Conservation (phyloP, 2,797 vertebrate species). For the Amblyraja radiata region DNA sequence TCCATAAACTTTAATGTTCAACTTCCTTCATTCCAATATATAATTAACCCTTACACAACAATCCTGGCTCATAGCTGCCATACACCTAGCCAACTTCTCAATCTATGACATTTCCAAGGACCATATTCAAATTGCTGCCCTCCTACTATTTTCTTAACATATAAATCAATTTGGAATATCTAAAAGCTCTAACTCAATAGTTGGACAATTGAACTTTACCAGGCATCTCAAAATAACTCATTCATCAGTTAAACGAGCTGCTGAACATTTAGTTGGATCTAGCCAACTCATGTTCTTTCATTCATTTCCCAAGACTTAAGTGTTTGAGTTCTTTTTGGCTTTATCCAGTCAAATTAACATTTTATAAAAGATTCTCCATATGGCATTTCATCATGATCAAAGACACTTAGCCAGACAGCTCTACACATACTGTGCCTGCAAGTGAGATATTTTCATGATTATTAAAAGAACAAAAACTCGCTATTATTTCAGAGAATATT, state of each 20-base stretch:
- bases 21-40: too few relatives aligned
- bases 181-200: not conserved
- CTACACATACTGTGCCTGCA: not conserved
- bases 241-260: not conserved
- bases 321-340: not conserved
- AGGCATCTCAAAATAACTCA: not conserved
- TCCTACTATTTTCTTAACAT: not conserved
- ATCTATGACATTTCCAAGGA: not conserved
- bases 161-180: not conserved
- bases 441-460: not conserved
- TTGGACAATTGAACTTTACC: not conserved
- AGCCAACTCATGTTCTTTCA: not conserved
- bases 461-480: not conserved
- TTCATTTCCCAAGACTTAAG: not conserved
- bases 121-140: not conserved
- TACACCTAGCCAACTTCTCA: not conserved
- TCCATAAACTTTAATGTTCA: too few relatives aligned
- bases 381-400: not conserved
- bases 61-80: too few relatives aligned
- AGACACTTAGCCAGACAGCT: not conserved
- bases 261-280: not conserved
- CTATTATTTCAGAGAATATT: not conserved
- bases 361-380: not conserved
- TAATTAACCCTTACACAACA: too few relatives aligned
- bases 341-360: constrained; percentile 11